phyloP scores from a whole-genome alignment of 1,140 invertebrate genomes.

The Diuraphis noxia region DNA sequence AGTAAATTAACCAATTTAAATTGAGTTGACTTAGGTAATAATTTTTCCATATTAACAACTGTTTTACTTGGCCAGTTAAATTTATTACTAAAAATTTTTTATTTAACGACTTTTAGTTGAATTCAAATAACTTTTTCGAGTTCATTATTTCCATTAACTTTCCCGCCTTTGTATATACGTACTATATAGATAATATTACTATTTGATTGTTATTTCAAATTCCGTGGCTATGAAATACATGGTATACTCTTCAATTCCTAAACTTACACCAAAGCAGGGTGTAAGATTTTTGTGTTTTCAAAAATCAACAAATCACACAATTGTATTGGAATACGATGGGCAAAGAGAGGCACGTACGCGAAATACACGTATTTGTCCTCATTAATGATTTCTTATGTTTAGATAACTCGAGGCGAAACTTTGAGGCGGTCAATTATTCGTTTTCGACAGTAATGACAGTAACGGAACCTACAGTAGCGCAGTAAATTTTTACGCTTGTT shows the following conservation, averaged over 20 bases:
- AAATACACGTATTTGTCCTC: background rate
- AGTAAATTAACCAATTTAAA: no score
- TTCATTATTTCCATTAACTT: background rate
- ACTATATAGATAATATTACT: no score
- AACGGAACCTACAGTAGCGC: background rate
- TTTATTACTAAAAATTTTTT: background rate
- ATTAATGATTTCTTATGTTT: background rate
- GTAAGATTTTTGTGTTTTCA: background rate
- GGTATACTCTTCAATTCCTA: background rate
- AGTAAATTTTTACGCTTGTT: background rate
- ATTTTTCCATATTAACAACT: no score
- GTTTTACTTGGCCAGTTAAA: no score
- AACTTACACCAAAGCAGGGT: no score
- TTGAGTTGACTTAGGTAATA: no score
- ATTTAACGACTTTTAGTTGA: background rate
- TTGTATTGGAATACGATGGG: background rate
- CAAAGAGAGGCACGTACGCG: background rate
- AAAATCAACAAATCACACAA: background rate
- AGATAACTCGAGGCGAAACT: background rate
- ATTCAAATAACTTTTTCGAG: no score
- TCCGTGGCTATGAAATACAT: background rate
- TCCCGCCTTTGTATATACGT: background rate
- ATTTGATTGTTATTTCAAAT: background rate
- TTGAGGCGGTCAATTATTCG: conserved; percentile 25
- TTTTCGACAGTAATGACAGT: conserved; percentile 23